Base-by-base conservation (phyloP, 2,113 vertebrate species). In the Pheucticus melanocephalus region DNA sequence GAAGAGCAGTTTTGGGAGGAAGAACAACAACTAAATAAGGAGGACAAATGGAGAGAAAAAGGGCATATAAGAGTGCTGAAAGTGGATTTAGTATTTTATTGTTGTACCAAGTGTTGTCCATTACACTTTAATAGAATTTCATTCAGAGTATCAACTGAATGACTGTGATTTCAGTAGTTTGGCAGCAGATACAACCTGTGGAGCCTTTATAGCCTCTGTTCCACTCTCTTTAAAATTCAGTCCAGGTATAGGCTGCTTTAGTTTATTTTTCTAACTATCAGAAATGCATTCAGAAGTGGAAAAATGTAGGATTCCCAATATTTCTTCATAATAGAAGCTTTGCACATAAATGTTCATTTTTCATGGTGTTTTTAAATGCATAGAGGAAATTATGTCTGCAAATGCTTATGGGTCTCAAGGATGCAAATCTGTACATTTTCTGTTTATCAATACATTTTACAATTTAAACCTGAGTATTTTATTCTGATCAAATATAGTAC, bases 141-240 rank as follows among this genome's bases (percentile, higher is more conserved):
- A 85, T 91, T 87, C 82, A 47, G 44, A 90, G 54, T 51, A 23
- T 87, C 91, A 85, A 35, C 63, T 90, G 75, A 92, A 82, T 87
- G 66, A 45, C 47, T 85, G 63, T 57, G 28, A 80, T 92, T 89
- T 92, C 54, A 63, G 37, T 69, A 53, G 40, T 91, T 35, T 90
- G 45, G 63, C 63, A 82, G 66, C 59, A 80, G 59, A 54, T 66
- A 45, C 28, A 37, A 80, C 57, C 80, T 50, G 19, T 73, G 53
- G 53, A 87, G 37, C 45, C 15, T 70, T 94, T 90, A 53, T 15
- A 82, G 28, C 12, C 23, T 60, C 44, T 73, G 30, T 40, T 88
- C 22, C 28, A 59, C 28, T 84, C 27, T 68, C n/a, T 84, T 60
- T 37, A 12, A 31, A 84, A 84, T 64, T 75, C 47, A 42, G 15